phyloP scores from a whole-genome alignment of 2,113 vertebrate genomes.

The Paedocypris sp. region DNA sequence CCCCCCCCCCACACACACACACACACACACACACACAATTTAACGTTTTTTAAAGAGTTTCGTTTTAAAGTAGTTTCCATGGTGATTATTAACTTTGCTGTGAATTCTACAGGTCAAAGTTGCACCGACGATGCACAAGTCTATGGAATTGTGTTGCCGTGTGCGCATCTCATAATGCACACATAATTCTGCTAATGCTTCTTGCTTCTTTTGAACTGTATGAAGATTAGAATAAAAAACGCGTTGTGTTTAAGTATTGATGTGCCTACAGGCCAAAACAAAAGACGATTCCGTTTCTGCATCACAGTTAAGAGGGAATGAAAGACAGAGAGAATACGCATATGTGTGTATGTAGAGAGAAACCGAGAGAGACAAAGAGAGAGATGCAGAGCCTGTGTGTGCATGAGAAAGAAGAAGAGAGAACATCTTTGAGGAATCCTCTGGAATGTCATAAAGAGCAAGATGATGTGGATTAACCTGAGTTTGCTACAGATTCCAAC shows the following conservation, averaged over 20 bases:
- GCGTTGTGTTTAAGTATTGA: slow-evolving; percentile 27
- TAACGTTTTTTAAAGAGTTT: slow-evolving; percentile 9
- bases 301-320: slow-evolving; percentile 24
- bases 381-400: no score
- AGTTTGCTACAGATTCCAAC: no score
- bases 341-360: slow-evolving; percentile 7
- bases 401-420: no score
- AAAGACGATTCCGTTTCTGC: slow-evolving; percentile 21
- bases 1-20: background rate
- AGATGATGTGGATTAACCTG: no score
- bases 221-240: slow-evolving; percentile 18
- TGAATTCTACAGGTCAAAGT: slow-evolving; percentile 15
- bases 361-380: no score
- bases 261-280: slow-evolving; percentile 24
- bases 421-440: no score
- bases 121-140: no score
- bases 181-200: background rate
- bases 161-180: background rate
- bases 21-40: no score
- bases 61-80: slow-evolving; percentile 25
- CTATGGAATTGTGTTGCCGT: no score
- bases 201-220: background rate
- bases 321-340: no score
- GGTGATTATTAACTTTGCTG: slow-evolving; percentile 27
- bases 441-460: no score